These are phyloP conservation scores for Petrolisthes manimaculis DNA, from an alignment of 2,888 invertebrate genomes.

Conservation along the genomic window DNA sequence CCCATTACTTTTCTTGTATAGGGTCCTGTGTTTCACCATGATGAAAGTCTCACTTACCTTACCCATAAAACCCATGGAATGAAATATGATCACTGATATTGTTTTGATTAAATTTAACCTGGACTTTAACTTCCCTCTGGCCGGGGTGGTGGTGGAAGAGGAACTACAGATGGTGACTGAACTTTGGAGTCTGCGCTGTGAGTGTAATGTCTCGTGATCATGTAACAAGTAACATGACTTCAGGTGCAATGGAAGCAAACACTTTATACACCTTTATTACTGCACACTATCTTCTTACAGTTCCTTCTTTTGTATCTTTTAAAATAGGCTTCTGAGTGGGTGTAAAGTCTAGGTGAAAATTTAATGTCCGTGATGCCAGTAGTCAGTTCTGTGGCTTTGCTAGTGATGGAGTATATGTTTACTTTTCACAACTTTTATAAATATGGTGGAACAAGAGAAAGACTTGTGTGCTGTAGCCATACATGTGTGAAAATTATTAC, in stretches of 20 bases:
- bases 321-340: neutral
- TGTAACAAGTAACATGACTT: slow-evolving; percentile 24
- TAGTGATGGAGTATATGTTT: neutral
- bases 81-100: too few relatives aligned
- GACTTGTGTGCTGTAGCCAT: neutral
- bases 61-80: too few relatives aligned
- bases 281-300: slow-evolving; percentile 32
- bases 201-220: slow-evolving; percentile 9
- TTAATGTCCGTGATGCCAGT: too few relatives aligned
- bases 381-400: neutral
- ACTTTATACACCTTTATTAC: slow-evolving; percentile 34
- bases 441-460: neutral
- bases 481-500: neutral
- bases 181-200: neutral
- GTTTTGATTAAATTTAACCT: too few relatives aligned
- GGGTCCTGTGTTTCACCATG: too few relatives aligned
- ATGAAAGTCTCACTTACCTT: too few relatives aligned
- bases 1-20: too few relatives aligned
- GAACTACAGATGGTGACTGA: neutral
- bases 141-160: neutral
- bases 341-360: neutral
- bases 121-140: neutral
- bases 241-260: slow-evolving; percentile 39
- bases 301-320: slow-evolving; percentile 11
- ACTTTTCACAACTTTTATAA: neutral